Conservation (phyloP, 2,888 invertebrate genomes). For the Andrena haemorrhoa region DNA sequence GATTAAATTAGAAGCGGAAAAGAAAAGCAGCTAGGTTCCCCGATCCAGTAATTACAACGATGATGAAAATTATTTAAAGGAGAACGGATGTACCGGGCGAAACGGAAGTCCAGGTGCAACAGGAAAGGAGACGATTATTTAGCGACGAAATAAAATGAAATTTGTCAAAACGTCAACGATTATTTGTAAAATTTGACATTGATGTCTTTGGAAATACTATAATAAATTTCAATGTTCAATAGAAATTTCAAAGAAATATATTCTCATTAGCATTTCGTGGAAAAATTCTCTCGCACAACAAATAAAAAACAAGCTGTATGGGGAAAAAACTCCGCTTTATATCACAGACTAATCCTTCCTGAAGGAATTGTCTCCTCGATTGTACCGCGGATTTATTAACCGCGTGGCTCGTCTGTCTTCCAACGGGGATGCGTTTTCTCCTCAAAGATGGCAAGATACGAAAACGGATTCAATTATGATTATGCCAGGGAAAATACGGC, state of each 20-base stretch:
- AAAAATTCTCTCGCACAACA: no score
- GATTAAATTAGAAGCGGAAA: conserved; percentile 12
- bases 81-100: background rate
- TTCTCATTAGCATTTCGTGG: no score
- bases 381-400: conserved; percentile 9
- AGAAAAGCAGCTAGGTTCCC: background rate
- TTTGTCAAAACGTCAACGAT: no score
- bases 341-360: background rate
- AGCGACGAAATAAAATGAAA: background rate
- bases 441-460: conserved; percentile 18
- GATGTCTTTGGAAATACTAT: no score
- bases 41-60: background rate
- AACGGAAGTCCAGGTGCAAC: background rate
- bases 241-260: no score
- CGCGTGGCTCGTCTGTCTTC: background rate
- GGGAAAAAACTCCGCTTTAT: background rate
- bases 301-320: no score
- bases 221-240: no score
- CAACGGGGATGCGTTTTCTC: conserved; percentile 9
- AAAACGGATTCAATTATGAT: conserved; percentile 57
- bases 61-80: background rate
- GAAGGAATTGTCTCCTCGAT: background rate
- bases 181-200: no score
- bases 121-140: background rate
- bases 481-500: conserved; percentile 19